These are phyloP conservation scores for Ectemnius lituratus DNA, from an alignment of 2,888 invertebrate genomes.

Conservation along the genomic window DNA sequence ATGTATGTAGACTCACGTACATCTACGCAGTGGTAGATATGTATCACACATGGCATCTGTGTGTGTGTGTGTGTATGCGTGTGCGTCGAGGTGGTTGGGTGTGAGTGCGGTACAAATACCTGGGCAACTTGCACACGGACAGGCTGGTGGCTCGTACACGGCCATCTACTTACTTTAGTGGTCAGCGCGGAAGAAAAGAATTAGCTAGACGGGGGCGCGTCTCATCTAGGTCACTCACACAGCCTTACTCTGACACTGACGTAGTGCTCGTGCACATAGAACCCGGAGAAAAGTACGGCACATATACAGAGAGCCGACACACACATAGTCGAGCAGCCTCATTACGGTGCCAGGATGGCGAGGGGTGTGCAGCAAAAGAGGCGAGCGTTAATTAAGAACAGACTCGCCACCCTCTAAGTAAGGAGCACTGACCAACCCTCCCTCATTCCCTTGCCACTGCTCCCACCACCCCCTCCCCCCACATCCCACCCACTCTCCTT, in stretches of 20 bases:
- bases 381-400: slow-evolving; percentile 78
- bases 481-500: background rate
- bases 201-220: slow-evolving; percentile 76
- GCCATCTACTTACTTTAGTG: slow-evolving; percentile 76
- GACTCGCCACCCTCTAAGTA: slow-evolving; percentile 77
- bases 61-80: too few species aligned
- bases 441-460: background rate
- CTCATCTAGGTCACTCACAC: slow-evolving; percentile 76
- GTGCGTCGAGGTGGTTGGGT: slow-evolving; percentile 8
- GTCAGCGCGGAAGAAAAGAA: slow-evolving; percentile 76
- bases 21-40: slow-evolving; percentile 20
- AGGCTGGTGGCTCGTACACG: slow-evolving; percentile 63
- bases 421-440: slow-evolving; percentile 75
- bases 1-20: slow-evolving; percentile 17
- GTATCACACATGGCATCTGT: background rate
- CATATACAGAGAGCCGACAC: slow-evolving; percentile 1
- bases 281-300: slow-evolving; percentile 42
- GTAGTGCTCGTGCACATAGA: slow-evolving; percentile 49
- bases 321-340: slow-evolving; percentile 69
- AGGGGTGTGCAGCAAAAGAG: slow-evolving; percentile 76
- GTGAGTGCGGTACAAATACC: slow-evolving; percentile 31
- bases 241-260: slow-evolving; percentile 44
- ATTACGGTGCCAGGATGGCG: slow-evolving; percentile 74
- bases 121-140: slow-evolving; percentile 44
- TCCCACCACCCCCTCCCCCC: background rate